A percentile compares a stretch with the other conserved stretches of the same genome.
Evolutionary conservation across 2,888 invertebrate genomes (phyloP).

Genomic region (Hypolimnas misippus): DNA sequence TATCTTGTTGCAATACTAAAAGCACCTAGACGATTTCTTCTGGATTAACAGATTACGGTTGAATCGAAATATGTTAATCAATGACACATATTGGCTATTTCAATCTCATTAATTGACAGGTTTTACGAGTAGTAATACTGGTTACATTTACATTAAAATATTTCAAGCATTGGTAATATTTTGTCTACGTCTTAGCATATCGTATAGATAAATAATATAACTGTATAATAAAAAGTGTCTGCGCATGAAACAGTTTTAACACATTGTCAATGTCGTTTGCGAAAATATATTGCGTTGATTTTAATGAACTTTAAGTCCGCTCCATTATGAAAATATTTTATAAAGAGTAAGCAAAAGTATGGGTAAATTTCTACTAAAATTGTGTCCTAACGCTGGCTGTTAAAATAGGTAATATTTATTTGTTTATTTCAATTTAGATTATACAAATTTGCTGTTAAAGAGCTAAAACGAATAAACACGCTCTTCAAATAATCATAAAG

Average conservation of each 20-base stretch:
- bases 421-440: no score
- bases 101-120: slow-evolving; percentile 22
- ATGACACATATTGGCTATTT: slow-evolving; percentile 16
- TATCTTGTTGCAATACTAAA: no score
- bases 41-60: neutral
- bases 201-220: neutral
- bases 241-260: neutral
- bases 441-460: neutral
- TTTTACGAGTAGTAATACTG: slow-evolving; percentile 1
- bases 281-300: no score
- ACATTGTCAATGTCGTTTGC: no score
- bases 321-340: no score
- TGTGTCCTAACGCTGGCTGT: no score
- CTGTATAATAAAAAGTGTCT: no score
- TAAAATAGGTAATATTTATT: no score
- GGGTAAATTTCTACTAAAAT: no score
- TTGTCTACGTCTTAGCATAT: neutral
- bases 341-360: no score
- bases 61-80: slow-evolving; percentile 1
- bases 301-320: no score
- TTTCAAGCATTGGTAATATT: neutral
- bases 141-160: neutral
- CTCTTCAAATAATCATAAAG: neutral
- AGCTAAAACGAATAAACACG: neutral
- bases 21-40: neutral